Conservation (phyloP, 2,113 vertebrate species). For the Climacteris rufus region DNA sequence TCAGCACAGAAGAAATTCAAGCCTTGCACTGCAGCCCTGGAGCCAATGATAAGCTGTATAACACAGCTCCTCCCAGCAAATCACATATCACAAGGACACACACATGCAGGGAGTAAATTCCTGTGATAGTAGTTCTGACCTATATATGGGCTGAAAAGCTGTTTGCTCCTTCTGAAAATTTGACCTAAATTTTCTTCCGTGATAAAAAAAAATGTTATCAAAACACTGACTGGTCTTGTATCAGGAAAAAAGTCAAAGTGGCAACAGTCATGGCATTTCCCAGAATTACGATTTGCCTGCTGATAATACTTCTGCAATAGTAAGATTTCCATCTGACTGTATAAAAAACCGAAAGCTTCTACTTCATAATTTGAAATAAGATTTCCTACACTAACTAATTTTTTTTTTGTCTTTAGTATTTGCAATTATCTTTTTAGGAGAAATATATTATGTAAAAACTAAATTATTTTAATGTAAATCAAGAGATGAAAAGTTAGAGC, state of each 20-base stretch:
- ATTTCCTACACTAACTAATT: background rate
- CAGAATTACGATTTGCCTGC: background rate
- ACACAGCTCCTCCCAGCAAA: background rate
- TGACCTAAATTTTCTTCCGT: background rate
- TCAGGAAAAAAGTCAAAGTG: background rate
- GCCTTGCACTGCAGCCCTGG: background rate
- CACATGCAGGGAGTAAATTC: background rate
- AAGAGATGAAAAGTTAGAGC: background rate
- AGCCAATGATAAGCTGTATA: background rate
- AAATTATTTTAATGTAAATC: background rate
- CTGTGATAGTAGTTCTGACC: background rate
- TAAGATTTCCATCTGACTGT: background rate
- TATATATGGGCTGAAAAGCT: background rate
- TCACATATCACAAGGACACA: background rate
- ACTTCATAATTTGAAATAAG: background rate
- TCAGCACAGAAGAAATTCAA: background rate
- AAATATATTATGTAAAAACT: background rate
- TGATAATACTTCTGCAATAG: background rate
- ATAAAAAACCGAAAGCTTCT: background rate
- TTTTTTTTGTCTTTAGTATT: background rate
- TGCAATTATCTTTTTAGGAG: background rate
- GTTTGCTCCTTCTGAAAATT: background rate
- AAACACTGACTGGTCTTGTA: background rate
- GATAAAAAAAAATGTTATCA: background rate
- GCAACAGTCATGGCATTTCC: background rate